phyloP scores from a whole-genome alignment of 2,888 invertebrate species.

The Sarcophaga rosellei region DNA sequence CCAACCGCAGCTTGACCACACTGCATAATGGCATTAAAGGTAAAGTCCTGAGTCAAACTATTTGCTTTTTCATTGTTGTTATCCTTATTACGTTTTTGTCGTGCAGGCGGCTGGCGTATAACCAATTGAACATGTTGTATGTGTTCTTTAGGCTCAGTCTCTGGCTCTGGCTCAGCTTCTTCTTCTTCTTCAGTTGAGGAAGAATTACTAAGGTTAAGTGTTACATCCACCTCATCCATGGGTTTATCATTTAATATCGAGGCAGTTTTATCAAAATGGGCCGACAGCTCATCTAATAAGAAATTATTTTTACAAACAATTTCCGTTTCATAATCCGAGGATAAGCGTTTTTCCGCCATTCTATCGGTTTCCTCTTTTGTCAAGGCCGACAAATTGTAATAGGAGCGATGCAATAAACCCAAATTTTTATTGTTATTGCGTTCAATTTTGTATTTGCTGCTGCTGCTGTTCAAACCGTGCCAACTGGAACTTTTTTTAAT shows the following conservation, averaged over 20 bases:
- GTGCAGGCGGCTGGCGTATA: conserved; percentile 75
- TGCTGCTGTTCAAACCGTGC: conserved; percentile 58
- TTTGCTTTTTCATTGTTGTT: conserved; percentile 48
- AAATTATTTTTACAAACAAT: conserved; percentile 78
- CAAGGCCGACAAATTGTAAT: conserved; percentile 84
- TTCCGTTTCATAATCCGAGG: conserved; percentile 74
- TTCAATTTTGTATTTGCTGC: neutral
- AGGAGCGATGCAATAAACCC: conserved; percentile 83
- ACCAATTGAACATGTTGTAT: conserved; percentile 77
- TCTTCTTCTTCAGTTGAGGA: conserved; percentile 55
- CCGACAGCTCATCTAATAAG: conserved; percentile 81
- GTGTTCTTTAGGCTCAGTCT: conserved; percentile 43
- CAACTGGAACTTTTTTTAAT: conserved; percentile 77
- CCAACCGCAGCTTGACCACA: conserved; percentile 46
- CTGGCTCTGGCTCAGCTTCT: conserved; percentile 5
- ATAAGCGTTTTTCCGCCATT: conserved; percentile 70
- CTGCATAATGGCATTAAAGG: conserved; percentile 65
- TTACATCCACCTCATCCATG: conserved; percentile 45
- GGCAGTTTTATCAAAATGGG: conserved; percentile 83
- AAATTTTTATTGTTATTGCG: conserved; percentile 40
- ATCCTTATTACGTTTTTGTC: conserved; percentile 70
- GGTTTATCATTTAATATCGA: conserved; percentile 83
- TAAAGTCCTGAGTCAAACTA: conserved; percentile 56
- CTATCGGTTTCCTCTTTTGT: conserved; percentile 76
- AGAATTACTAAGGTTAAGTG: conserved; percentile 47